Evolutionary conservation across 2,888 invertebrate species (phyloP).

Genomic region (Pristionchus arcanus): DNA sequence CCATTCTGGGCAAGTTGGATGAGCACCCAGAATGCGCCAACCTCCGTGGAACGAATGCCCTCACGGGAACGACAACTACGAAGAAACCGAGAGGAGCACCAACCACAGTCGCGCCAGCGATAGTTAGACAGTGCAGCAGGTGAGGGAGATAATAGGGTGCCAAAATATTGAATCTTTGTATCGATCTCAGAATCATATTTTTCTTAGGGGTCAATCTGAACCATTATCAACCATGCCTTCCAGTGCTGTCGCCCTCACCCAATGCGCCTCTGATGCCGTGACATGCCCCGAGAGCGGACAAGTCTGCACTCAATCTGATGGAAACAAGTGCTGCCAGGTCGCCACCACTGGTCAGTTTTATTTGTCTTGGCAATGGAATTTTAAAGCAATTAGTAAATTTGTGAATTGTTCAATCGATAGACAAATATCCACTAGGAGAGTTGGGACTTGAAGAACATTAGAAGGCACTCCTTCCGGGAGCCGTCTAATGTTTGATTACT

Average conservation of each 20-base stretch:
- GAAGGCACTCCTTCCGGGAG: not conserved
- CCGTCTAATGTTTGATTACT: constrained; percentile 15
- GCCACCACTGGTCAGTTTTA: constrained; percentile 68
- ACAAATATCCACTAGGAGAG: too few relatives aligned
- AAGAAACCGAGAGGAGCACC: constrained; percentile 2
- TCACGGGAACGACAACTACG: not conserved
- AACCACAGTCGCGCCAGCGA: not conserved
- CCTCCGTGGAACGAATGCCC: not conserved
- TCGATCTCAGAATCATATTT: too few relatives aligned
- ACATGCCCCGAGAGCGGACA: constrained; percentile 77
- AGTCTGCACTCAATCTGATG: constrained; percentile 75
- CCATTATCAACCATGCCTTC: not conserved
- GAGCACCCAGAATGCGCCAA: constrained; percentile 74
- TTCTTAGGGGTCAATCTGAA: too few relatives aligned
- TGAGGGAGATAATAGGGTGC: not conserved
- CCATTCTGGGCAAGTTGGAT: constrained; percentile 67
- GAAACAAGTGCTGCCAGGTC: constrained; percentile 76
- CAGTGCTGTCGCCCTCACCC: constrained; percentile 73
- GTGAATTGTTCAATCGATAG: too few relatives aligned
- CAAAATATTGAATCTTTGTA: too few relatives aligned
- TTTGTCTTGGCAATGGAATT: not conserved
- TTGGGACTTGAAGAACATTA: not conserved
- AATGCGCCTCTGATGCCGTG: constrained; percentile 74
- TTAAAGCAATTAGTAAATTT: too few relatives aligned
- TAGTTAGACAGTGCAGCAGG: not conserved